These are phyloP conservation scores for Falco punctatus DNA, from an alignment of 2,113 vertebrate genomes.

Conservation along the genomic window DNA sequence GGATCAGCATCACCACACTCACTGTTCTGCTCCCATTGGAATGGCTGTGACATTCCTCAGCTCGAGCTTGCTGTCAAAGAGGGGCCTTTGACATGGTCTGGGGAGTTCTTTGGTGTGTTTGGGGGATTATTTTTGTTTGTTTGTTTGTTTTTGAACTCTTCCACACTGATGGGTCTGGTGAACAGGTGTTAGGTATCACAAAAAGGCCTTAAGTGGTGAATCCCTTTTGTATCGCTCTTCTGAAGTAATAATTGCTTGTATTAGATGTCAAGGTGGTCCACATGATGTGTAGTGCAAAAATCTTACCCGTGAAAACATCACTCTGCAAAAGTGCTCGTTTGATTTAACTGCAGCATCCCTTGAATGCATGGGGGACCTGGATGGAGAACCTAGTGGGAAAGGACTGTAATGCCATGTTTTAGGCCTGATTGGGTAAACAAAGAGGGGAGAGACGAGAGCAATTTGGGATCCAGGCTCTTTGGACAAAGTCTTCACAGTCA, in stretches of 20 bases:
- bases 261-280: background rate
- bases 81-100: background rate
- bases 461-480: background rate
- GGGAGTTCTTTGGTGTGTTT: background rate
- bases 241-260: slow-evolving; percentile 1
- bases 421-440: background rate
- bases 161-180: background rate
- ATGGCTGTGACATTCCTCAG: background rate
- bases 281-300: background rate
- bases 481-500: background rate
- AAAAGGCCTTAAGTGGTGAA: slow-evolving; percentile 26
- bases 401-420: fast-evolving
- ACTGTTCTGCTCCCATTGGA: background rate
- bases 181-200: background rate
- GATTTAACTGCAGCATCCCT: background rate
- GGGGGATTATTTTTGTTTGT: background rate
- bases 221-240: background rate
- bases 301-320: background rate
- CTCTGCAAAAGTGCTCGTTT: background rate
- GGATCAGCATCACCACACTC: background rate
- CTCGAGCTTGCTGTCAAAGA: background rate
- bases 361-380: background rate
- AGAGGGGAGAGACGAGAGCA: background rate
- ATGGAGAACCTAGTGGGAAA: background rate
- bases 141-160: background rate